These are phyloP conservation scores for Trochalopteron elliotii DNA, from an alignment of 2,113 vertebrate species.

Conservation along the genomic window DNA sequence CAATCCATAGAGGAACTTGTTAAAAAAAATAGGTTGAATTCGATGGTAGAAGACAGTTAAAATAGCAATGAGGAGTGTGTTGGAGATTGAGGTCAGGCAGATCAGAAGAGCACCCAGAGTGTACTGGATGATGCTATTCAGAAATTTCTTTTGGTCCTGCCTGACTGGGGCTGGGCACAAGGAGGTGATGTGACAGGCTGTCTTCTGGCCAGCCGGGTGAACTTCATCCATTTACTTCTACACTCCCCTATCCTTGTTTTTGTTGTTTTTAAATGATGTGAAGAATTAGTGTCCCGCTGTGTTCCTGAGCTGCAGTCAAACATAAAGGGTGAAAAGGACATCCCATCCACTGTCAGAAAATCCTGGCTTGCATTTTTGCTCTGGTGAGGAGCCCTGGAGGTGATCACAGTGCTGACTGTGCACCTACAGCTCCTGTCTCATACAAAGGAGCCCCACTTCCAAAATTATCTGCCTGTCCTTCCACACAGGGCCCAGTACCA, in stretches of 20 bases:
- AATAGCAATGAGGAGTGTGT: not conserved
- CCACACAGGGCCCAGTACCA: not conserved
- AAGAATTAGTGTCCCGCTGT: not conserved
- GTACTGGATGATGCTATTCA: not conserved
- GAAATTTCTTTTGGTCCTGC: not conserved
- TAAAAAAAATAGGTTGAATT: not conserved
- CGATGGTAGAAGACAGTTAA: not conserved
- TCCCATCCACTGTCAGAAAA: not conserved
- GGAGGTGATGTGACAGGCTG: not conserved
- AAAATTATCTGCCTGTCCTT: not conserved
- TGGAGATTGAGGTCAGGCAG: not conserved
- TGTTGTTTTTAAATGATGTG: not conserved
- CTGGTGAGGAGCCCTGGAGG: not conserved
- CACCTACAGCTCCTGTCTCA: not conserved
- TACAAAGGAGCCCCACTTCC: fast-evolving
- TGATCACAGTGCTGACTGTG: not conserved
- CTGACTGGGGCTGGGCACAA: fast-evolving
- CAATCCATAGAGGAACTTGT: not conserved
- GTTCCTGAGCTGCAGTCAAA: not conserved
- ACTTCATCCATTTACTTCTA: not conserved
- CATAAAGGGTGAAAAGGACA: not conserved
- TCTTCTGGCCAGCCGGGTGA: not conserved
- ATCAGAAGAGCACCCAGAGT: not conserved
- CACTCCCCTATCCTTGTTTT: too few relatives aligned
- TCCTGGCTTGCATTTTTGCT: not conserved